Evolutionary conservation across 2,113 vertebrate species (phyloP).

Genomic region (Uria lomvia): DNA sequence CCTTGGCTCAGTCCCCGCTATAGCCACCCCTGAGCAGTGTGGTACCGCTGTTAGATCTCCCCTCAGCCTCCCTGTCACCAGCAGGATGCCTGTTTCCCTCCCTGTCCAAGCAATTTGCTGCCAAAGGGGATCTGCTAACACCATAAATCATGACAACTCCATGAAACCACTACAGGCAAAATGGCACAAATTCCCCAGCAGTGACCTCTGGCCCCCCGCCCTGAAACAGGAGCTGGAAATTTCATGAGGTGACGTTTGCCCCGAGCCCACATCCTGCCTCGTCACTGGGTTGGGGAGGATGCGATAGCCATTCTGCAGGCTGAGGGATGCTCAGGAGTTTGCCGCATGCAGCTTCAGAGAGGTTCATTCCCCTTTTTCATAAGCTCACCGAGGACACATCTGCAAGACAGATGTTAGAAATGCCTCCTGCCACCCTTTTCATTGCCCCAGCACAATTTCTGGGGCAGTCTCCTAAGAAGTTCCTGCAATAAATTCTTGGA

Average conservation of each 20-base stretch:
- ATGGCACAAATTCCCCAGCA: too few relatives aligned
- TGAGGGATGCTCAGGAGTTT: not conserved
- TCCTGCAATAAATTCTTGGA: not conserved
- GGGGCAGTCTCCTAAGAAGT: not conserved
- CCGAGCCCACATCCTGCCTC: not conserved
- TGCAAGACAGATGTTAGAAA: not conserved
- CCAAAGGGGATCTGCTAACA: not conserved
- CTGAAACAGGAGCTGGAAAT: not conserved
- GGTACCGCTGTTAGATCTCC: not conserved
- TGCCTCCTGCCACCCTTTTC: not conserved
- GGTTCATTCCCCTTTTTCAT: not conserved
- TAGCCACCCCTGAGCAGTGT: not conserved
- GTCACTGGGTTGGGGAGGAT: not conserved
- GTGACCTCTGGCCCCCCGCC: not conserved
- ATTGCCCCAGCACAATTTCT: not conserved
- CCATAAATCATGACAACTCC: not conserved
- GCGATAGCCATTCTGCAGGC: accelerated
- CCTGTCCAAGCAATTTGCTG: not conserved
- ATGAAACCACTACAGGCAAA: not conserved
- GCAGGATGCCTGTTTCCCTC: not conserved
- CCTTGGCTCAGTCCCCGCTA: accelerated
- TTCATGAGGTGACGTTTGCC: not conserved
- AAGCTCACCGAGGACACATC: not conserved
- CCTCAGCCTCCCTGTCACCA: not conserved
- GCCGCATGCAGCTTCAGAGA: not conserved